These are phyloP conservation scores for Austrofundulus limnaeus DNA, from an alignment of 2,113 vertebrate genomes.

Conservation along the genomic window DNA sequence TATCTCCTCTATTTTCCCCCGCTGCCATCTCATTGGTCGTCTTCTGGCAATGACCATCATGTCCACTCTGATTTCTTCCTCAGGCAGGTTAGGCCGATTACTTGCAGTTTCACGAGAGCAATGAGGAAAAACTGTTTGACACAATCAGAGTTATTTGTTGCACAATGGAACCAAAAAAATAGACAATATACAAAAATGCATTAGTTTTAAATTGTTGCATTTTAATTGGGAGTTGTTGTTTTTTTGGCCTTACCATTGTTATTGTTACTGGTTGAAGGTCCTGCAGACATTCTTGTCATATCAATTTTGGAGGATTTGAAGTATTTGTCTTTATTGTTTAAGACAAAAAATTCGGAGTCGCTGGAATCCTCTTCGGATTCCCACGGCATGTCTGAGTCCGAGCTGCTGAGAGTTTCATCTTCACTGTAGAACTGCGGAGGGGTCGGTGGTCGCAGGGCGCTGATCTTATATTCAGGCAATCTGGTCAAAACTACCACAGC, in stretches of 20 bases:
- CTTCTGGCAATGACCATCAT: conserved; percentile 88
- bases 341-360: conserved; percentile 32
- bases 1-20: conserved; percentile 86
- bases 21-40: conserved; percentile 86
- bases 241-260: conserved; percentile 29
- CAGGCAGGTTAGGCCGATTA: conserved; percentile 66
- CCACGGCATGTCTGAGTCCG: conserved; percentile 47
- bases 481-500: conserved; percentile 60
- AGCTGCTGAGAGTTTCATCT: conserved; percentile 50
- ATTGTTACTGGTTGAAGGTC: not conserved
- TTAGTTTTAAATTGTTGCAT: not conserved
- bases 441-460: conserved; percentile 40
- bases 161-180: not conserved
- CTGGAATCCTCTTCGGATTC: conserved; percentile 45
- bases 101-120: conserved; percentile 22
- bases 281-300: not conserved
- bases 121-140: conserved; percentile 22
- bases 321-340: conserved; percentile 16
- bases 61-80: conserved; percentile 81
- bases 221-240: not conserved
- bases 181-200: not conserved
- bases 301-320: not conserved
- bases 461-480: conserved; percentile 56
- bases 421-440: conserved; percentile 60
- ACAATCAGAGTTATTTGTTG: not conserved